Evolutionary conservation across 2,888 invertebrate species (phyloP).

Genomic region (Orthosia incerta): DNA sequence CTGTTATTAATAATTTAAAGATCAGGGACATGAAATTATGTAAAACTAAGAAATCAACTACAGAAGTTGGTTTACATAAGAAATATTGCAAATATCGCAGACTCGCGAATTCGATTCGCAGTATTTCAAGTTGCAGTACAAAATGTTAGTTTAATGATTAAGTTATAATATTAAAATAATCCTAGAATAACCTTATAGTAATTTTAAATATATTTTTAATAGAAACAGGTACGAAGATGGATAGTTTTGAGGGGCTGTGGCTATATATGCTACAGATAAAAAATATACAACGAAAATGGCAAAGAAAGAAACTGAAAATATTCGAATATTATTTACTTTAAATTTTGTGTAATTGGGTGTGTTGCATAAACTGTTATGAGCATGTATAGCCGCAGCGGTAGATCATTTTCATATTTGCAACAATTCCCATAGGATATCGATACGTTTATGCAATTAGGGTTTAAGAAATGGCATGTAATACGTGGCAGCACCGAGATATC

Average conservation of each 20-base stretch:
- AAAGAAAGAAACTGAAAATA: background rate
- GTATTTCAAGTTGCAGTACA: slow-evolving; percentile 42
- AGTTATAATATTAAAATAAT: slow-evolving; percentile 42
- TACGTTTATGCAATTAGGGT: background rate
- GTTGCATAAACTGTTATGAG: slow-evolving; percentile 35
- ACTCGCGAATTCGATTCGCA: slow-evolving; percentile 27
- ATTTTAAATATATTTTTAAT: slow-evolving; percentile 53
- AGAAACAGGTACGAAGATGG: slow-evolving; percentile 69
- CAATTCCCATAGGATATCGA: background rate
- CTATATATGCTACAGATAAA: slow-evolving; percentile 13
- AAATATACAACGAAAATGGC: slow-evolving; percentile 13
- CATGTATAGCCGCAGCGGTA: slow-evolving; percentile 31
- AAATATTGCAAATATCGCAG: slow-evolving; percentile 34
- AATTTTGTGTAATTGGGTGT: slow-evolving; percentile 35
- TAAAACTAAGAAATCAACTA: slow-evolving; percentile 3
- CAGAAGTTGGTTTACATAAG: slow-evolving; percentile 13
- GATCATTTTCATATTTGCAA: slow-evolving; percentile 28
- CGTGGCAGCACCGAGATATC: too few relatives aligned
- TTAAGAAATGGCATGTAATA: too few relatives aligned
- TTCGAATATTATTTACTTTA: background rate
- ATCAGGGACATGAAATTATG: slow-evolving; percentile 20
- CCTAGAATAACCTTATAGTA: slow-evolving; percentile 42
- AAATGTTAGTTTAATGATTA: slow-evolving; percentile 50
- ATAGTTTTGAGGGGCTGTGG: slow-evolving; percentile 33
- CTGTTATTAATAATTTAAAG: background rate